Evolutionary conservation across 2,113 vertebrate genomes (phyloP).

Genomic region (Lampris incognitus): DNA sequence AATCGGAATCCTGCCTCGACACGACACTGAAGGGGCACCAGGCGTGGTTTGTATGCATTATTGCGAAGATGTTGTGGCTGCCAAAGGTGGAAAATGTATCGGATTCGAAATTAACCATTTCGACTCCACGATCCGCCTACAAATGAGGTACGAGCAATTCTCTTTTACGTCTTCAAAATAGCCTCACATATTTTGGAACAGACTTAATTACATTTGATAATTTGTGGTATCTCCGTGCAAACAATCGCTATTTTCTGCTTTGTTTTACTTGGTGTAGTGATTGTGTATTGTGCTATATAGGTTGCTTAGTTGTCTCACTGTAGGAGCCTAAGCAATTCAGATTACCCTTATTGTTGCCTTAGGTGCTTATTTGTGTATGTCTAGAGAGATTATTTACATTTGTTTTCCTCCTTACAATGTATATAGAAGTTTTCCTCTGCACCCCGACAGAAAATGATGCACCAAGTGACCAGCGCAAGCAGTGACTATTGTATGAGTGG

Average conservation of each 20-base stretch:
- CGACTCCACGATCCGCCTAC: conserved; percentile 64
- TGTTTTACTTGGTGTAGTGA: conserved; percentile 10
- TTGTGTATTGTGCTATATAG: conserved; percentile 30
- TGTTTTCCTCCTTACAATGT: conserved; percentile 7
- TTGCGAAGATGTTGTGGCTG: conserved; percentile 64
- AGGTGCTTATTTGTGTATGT: not conserved
- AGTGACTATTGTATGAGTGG: conserved; percentile 91
- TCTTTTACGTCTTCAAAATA: conserved; percentile 10
- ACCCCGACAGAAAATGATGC: conserved; percentile 94
- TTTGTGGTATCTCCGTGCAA: not conserved
- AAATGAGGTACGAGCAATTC: conserved; percentile 78
- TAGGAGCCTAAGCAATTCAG: conserved; percentile 22
- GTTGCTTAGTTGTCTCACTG: conserved; percentile 27
- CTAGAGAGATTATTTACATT: not conserved
- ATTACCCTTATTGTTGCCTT: conserved; percentile 9
- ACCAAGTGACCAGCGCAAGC: conserved; percentile 91
- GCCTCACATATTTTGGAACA: not conserved
- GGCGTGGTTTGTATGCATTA: conserved; percentile 28
- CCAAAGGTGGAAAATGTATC: conserved; percentile 71
- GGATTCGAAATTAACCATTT: conserved; percentile 79
- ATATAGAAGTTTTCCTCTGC: conserved; percentile 50
- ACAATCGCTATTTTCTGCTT: not conserved
- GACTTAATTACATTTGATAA: not conserved
- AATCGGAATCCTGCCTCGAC: conserved; percentile 16
- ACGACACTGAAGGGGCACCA: not conserved